Evolutionary conservation across 2,113 vertebrate species (phyloP).

Genomic region (Podilymbus podiceps): DNA sequence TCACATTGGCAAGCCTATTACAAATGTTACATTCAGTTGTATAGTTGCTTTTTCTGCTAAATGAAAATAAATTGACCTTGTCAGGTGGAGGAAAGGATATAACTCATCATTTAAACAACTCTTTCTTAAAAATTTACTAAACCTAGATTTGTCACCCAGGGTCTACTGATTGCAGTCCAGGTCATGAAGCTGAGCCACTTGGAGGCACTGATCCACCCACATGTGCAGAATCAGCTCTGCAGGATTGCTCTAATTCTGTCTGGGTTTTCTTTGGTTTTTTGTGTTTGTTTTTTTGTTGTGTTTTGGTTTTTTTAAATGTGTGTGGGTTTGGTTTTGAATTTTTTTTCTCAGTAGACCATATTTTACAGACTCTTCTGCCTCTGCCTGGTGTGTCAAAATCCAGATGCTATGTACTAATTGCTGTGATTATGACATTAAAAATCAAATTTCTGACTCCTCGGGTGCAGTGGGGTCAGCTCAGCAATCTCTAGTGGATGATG

Average conservation of each 20-base stretch:
- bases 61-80: not conserved
- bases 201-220: not conserved
- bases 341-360: not conserved
- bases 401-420: conserved; percentile 22
- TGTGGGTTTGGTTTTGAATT: not conserved
- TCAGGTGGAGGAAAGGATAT: not conserved
- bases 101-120: not conserved
- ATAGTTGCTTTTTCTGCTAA: not conserved
- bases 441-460: conserved; percentile 31
- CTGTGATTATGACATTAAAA: conserved; percentile 28
- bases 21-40: not conserved
- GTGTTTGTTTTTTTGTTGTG: not conserved
- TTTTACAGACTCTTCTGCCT: not conserved
- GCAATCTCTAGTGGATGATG: not conserved
- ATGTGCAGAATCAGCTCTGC: not conserved
- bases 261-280: not conserved
- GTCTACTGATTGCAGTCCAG: not conserved
- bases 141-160: not conserved
- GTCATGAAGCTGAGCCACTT: not conserved
- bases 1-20: not conserved
- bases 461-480: not conserved
- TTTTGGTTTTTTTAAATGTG: no score
- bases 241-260: not conserved
- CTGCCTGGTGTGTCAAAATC: not conserved
- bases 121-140: not conserved